A percentile compares a stretch with the other conserved stretches of the same genome.
Conservation (phyloP, 1,140 invertebrate genomes). For the Atta texana region DNA sequence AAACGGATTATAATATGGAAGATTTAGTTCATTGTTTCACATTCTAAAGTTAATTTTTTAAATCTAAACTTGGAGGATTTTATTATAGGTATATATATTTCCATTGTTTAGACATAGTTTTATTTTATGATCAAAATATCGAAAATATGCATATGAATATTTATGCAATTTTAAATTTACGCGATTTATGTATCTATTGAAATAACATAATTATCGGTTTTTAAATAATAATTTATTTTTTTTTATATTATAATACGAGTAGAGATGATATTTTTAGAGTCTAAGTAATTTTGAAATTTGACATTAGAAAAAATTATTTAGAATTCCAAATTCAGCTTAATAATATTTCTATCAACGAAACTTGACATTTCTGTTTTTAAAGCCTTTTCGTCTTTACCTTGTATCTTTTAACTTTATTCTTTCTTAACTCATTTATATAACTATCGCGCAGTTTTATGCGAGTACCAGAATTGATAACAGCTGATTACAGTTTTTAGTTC, state of each 20-base stretch:
- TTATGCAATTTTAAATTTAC: background rate
- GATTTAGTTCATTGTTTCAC: conserved; percentile 8
- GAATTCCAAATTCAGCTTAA: background rate
- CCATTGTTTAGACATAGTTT: background rate
- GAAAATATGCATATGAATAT: background rate
- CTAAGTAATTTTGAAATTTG: background rate
- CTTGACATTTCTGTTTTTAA: background rate
- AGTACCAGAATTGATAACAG: conserved; percentile 8
- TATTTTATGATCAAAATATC: background rate
- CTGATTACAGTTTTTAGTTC: conserved; percentile 14
- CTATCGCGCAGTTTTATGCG: background rate
- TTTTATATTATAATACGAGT: background rate
- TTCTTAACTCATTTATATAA: conserved; percentile 10
- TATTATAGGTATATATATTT: background rate
- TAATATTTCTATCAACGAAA: background rate
- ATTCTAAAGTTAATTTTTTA: background rate
- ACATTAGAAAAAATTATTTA: background rate
- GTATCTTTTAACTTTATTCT: background rate
- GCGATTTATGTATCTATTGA: conserved; percentile 11
- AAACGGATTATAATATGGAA: background rate
- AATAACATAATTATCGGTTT: background rate
- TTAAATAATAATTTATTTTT: background rate
- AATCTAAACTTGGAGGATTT: background rate
- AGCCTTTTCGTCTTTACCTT: background rate
- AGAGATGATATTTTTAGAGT: background rate